Conservation (phyloP, 2,888 invertebrate genomes). For the Ashinkailepas kermadecensis region DNA sequence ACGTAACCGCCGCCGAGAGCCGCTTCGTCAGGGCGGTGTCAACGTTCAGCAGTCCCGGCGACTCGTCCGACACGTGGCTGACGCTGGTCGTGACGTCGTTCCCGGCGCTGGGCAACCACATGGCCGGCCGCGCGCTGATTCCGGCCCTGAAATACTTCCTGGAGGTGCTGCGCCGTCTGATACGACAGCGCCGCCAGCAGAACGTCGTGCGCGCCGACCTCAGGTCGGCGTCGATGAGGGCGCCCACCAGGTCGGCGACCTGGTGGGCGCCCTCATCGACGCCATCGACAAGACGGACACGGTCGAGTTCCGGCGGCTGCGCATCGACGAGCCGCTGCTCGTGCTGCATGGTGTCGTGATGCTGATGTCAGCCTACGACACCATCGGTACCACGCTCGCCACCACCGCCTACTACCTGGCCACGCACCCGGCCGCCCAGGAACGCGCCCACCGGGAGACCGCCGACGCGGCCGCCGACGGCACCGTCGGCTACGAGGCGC, state of each 20-base stretch:
- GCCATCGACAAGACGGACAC: not conserved
- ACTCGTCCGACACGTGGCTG: too few species aligned
- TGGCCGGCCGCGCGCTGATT: not conserved
- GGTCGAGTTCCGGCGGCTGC: not conserved
- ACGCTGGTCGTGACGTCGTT: too few species aligned
- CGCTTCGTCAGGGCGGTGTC: too few species aligned
- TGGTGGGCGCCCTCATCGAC: not conserved
- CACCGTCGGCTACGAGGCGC: too few species aligned
- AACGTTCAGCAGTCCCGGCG: too few species aligned
- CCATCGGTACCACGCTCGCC: not conserved
- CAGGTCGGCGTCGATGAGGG: too few species aligned
- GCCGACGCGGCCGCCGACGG: too few species aligned
- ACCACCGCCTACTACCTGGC: not conserved
- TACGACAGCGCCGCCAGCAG: not conserved
- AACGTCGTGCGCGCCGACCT: not conserved
- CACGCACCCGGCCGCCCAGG: not conserved
- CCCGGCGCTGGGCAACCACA: too few species aligned
- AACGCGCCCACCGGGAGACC: too few species aligned
- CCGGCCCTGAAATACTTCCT: not conserved
- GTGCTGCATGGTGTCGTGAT: not conserved
- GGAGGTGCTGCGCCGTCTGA: not conserved
- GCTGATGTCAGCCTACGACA: slow-evolving; percentile 9
- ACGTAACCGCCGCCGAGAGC: too few species aligned
- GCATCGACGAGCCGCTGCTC: not conserved
- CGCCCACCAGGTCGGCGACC: too few species aligned